A percentile compares a stretch with the other conserved stretches of the same genome.
Conservation (phyloP, 1,140 invertebrate genomes). For the Diprion similis region DNA sequence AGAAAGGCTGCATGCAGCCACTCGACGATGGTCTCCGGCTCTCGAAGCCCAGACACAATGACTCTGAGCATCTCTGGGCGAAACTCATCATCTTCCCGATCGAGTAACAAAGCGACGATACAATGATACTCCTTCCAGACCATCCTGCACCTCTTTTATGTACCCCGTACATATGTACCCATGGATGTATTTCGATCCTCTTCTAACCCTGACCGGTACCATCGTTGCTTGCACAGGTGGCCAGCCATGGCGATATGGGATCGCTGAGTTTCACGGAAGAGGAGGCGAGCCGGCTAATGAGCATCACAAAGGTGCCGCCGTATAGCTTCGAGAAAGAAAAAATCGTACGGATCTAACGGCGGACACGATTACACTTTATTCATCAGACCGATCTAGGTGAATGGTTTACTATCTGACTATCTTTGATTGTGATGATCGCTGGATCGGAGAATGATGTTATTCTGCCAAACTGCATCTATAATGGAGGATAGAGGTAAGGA, state of each 20-base stretch:
- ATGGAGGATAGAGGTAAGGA: too few relatives aligned
- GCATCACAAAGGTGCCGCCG: constrained; percentile 23
- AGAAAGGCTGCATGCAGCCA: too few relatives aligned
- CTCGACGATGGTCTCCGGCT: too few relatives aligned
- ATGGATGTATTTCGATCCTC: not conserved
- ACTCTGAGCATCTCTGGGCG: constrained; percentile 1
- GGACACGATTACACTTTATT: not conserved
- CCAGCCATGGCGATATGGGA: not conserved
- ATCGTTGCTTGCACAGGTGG: not conserved
- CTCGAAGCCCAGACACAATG: not conserved
- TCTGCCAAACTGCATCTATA: too few relatives aligned
- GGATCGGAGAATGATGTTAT: too few relatives aligned
- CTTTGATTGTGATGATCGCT: too few relatives aligned
- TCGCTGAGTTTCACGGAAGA: constrained; percentile 11
- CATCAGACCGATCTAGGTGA: too few relatives aligned
- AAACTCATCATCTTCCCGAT: constrained; percentile 4
- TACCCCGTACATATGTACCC: not conserved
- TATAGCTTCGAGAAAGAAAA: not conserved
- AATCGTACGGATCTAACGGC: not conserved
- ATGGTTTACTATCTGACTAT: too few relatives aligned
- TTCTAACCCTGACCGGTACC: not conserved
- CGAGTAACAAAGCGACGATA: constrained; percentile 2
- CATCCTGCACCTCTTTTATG: not conserved
- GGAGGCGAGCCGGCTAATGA: constrained; percentile 17
- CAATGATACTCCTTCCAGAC: constrained; percentile 5